These are phyloP conservation scores for Struthidea cinerea DNA, from an alignment of 2,113 vertebrate genomes.

Conservation along the genomic window DNA sequence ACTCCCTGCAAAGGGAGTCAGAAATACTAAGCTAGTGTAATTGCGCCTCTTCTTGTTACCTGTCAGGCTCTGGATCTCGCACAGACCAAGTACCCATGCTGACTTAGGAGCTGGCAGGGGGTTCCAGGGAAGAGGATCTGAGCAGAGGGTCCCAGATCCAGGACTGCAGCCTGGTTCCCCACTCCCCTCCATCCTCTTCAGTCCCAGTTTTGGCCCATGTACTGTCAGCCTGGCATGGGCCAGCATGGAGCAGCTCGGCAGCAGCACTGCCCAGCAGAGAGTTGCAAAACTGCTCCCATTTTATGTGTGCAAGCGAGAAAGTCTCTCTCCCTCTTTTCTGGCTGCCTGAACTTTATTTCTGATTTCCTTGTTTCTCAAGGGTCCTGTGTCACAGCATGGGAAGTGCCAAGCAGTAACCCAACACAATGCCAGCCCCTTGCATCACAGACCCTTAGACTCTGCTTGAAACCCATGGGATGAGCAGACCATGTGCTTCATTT, in stretches of 20 bases:
- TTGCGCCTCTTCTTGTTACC: neutral
- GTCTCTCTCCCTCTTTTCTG: neutral
- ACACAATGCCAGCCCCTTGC: neutral
- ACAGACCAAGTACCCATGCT: accelerated
- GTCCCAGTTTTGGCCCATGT: neutral
- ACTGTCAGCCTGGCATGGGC: neutral
- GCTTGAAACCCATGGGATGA: neutral
- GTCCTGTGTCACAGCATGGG: accelerated
- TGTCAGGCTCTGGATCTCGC: neutral
- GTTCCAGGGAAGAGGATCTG: neutral
- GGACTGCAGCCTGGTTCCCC: neutral
- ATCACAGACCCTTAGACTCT: neutral
- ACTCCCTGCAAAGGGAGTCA: too few species aligned
- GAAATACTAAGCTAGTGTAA: neutral
- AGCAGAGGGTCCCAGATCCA: neutral
- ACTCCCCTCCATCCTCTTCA: neutral
- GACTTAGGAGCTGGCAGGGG: neutral
- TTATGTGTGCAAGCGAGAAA: neutral
- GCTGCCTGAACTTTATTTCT: neutral
- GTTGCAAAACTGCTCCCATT: neutral
- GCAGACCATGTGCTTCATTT: neutral
- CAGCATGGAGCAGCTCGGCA: neutral
- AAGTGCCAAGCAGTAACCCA: neutral
- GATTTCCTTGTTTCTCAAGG: neutral
- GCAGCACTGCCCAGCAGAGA: neutral